phyloP scores from a whole-genome alignment of 2,888 invertebrate species.

The Drosophila rubida region DNA sequence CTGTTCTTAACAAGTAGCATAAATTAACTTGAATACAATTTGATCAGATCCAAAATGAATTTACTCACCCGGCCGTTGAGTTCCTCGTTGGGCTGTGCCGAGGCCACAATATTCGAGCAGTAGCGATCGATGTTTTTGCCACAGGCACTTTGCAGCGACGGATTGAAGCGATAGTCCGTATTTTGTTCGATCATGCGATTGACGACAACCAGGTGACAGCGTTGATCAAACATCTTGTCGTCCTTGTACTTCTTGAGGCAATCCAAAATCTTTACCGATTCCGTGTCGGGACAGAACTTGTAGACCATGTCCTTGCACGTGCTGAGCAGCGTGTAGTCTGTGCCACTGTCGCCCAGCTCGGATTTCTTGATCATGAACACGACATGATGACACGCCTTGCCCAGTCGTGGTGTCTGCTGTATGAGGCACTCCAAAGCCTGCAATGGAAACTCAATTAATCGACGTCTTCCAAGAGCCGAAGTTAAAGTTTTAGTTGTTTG shows the following conservation, averaged over 20 bases:
- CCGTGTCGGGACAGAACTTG: constrained; percentile 91
- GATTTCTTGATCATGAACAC: constrained; percentile 94
- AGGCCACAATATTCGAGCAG: constrained; percentile 87
- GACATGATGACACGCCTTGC: constrained; percentile 90
- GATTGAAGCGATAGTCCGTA: constrained; percentile 95
- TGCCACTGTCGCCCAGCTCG: constrained; percentile 93
- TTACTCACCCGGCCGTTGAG: constrained; percentile 89
- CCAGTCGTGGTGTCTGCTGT: constrained; percentile 88
- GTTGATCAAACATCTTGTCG: constrained; percentile 91
- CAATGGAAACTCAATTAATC: constrained; percentile 57
- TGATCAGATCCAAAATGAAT: no score
- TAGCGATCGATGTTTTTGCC: constrained; percentile 92
- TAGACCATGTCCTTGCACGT: constrained; percentile 95
- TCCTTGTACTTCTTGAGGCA: constrained; percentile 93
- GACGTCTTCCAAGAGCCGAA: neutral
- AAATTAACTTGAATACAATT: no score
- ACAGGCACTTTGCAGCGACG: constrained; percentile 92
- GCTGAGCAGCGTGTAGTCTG: constrained; percentile 93
- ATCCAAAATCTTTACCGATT: constrained; percentile 89
- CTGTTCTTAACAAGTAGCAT: no score
- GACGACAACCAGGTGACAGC: constrained; percentile 93
- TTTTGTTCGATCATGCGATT: constrained; percentile 96
- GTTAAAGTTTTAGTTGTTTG: neutral
- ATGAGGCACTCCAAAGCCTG: constrained; percentile 93
- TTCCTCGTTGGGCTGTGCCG: constrained; percentile 88